Base-by-base conservation (phyloP, 2,113 vertebrate species). In the Caranx melampygus region DNA sequence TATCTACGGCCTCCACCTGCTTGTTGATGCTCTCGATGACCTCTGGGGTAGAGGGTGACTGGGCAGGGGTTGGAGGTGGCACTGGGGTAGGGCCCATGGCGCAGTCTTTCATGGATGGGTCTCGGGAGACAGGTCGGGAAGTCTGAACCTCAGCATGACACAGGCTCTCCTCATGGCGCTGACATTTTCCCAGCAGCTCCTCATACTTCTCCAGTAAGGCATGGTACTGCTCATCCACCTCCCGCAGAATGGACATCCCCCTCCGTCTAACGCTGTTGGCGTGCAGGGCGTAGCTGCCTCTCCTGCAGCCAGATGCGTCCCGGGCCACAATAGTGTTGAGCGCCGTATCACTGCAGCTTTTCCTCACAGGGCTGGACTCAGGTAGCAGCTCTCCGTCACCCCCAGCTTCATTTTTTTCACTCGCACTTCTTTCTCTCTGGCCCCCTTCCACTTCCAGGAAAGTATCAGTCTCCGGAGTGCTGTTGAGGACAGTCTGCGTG, bases 221-320 rank as follows among this genome's bases (percentile, higher is more conserved):
- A 3, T 99, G 98, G 83, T 99, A 99, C 93, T 99, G 98, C 94
- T 99, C 98, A 0, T 99, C 98, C 91, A 99, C 98, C 77, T 99
- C 98, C 3, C 98, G 89, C 86, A 99, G 95, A 93, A 99, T 99
- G 88, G 98, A 99, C 97, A 99, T 99, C 75, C 98, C 98, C 0
- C 97, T 91, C 81, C 95, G 95, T 78, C 97, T 95, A 79, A 98
- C 96, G 1, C 95, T 97, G 89, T 98, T 97, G 78, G 97, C 98
- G 0, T 99, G 97, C 13, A 99, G 95, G 0, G 96, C 97, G 69
- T 98, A 98, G 73, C 96, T 97, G 65, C 96, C 97, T 72, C 96
- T 95, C 6, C 97, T 95, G 34, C 97, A 92, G 45, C 96, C 95
- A 0, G 96, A 96, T 0, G 97, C 96, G 0, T 99, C 97, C 15